Conservation (phyloP, 1,140 invertebrate genomes). For the Anastatus disparis region DNA sequence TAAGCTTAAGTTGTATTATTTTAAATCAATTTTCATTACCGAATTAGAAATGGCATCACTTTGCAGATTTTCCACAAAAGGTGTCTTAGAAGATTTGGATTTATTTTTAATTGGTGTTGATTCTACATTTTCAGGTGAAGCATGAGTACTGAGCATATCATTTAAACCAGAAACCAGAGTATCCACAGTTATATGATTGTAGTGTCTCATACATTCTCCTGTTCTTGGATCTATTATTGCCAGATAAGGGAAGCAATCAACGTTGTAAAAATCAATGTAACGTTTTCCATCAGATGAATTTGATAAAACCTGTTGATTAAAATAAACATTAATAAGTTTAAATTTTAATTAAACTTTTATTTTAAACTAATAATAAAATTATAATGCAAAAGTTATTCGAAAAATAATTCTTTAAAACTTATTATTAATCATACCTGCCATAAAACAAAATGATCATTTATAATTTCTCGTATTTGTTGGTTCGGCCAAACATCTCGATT, state of each 20-base stretch:
- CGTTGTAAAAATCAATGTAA: constrained; percentile 79
- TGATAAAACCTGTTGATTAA: constrained; percentile 70
- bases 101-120: constrained; percentile 30
- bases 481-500: constrained; percentile 85
- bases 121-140: constrained; percentile 62
- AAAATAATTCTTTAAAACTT: too few species aligned
- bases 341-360: background rate
- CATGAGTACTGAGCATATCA: constrained; percentile 62
- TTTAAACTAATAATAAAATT: constrained; percentile 2
- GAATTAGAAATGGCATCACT: constrained; percentile 41
- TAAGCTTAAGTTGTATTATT: background rate
- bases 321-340: constrained; percentile 15
- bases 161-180: constrained; percentile 60
- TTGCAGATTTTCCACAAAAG: constrained; percentile 25
- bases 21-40: constrained; percentile 23
- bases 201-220: constrained; percentile 73
- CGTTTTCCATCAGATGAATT: constrained; percentile 76
- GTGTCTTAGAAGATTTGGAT: background rate
- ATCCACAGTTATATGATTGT: constrained; percentile 67
- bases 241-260: constrained; percentile 76
- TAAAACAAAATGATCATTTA: constrained; percentile 80
- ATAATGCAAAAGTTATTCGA: too few species aligned
- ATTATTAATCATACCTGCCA: constrained; percentile 75
- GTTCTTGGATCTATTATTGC: constrained; percentile 82
- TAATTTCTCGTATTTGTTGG: constrained; percentile 72